Conservation (phyloP, 2,113 vertebrate genomes). For the Dasyornis broadbenti region DNA sequence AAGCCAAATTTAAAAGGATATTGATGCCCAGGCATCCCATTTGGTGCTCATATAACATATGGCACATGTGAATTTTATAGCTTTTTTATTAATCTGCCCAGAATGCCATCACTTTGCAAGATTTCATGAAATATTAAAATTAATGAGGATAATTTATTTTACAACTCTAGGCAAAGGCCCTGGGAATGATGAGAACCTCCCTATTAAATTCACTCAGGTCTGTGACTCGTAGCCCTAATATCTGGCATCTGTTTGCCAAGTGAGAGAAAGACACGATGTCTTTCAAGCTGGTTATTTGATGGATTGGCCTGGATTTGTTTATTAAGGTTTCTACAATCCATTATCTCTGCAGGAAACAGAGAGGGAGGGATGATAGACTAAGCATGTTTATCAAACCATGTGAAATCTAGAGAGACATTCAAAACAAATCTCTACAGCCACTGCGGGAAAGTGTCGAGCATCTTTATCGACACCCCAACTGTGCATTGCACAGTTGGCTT, state of each 20-base stretch:
- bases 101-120: slow-evolving; percentile 24
- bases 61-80: slow-evolving; percentile 18
- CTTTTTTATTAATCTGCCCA: slow-evolving; percentile 23
- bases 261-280: not conserved
- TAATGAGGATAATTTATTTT: slow-evolving; percentile 34
- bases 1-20: slow-evolving; percentile 8
- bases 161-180: slow-evolving; percentile 1
- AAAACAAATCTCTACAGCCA: not conserved
- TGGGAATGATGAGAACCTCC: slow-evolving; percentile 21
- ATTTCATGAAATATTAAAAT: slow-evolving; percentile 61
- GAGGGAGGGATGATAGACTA: not conserved
- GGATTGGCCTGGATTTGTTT: slow-evolving; percentile 37
- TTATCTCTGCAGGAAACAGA: slow-evolving; percentile 27
- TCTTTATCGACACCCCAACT: not conserved
- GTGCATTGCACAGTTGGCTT: not conserved
- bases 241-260: not conserved
- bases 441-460: not conserved
- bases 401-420: not conserved
- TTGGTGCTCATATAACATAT: slow-evolving; percentile 4
- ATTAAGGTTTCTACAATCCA: slow-evolving; percentile 32
- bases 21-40: not conserved
- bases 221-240: not conserved
- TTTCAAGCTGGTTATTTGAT: slow-evolving; percentile 7
- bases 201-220: slow-evolving; percentile 2
- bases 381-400: slow-evolving; percentile 7